Evolutionary conservation across 2,113 vertebrate species (phyloP).

Genomic region (Petromus typicus): DNA sequence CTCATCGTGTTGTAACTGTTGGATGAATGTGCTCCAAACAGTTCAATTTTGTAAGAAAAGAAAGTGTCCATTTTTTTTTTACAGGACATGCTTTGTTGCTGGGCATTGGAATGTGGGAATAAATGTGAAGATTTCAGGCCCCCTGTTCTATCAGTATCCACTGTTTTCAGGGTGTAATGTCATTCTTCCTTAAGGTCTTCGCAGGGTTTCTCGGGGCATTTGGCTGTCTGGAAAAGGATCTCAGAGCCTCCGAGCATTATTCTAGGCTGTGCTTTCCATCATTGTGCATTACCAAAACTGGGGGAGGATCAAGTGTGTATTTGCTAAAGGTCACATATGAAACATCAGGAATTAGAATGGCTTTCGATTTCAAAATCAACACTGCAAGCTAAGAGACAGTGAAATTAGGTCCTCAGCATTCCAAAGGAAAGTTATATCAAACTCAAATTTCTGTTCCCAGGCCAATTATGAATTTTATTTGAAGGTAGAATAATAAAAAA

Average conservation of each 20-base stretch:
- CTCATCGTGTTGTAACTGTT: not conserved
- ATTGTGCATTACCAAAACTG: not conserved
- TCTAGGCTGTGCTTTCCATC: not conserved
- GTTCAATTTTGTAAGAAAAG: slow-evolving; percentile 39
- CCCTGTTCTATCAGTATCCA: not conserved
- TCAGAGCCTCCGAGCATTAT: not conserved
- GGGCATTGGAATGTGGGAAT: not conserved
- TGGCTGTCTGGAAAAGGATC: not conserved
- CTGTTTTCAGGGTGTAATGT: not conserved
- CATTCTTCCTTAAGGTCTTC: not conserved
- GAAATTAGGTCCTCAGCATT: not conserved
- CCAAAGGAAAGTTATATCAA: not conserved
- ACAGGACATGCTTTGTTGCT: slow-evolving; percentile 9
- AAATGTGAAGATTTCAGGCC: slow-evolving; percentile 2
- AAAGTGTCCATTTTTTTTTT: slow-evolving; percentile 7
- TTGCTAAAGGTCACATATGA: not conserved
- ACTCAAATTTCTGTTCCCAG: not conserved
- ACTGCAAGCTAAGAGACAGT: not conserved
- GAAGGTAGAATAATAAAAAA: not conserved
- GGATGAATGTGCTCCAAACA: not conserved
- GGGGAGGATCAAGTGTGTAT: not conserved
- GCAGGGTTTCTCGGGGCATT: not conserved
- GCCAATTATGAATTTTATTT: not conserved
- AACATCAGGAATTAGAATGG: not conserved
- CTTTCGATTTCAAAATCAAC: not conserved